Evolutionary conservation across 2,888 invertebrate species (phyloP).

Genomic region (Aporophyla nigra): DNA sequence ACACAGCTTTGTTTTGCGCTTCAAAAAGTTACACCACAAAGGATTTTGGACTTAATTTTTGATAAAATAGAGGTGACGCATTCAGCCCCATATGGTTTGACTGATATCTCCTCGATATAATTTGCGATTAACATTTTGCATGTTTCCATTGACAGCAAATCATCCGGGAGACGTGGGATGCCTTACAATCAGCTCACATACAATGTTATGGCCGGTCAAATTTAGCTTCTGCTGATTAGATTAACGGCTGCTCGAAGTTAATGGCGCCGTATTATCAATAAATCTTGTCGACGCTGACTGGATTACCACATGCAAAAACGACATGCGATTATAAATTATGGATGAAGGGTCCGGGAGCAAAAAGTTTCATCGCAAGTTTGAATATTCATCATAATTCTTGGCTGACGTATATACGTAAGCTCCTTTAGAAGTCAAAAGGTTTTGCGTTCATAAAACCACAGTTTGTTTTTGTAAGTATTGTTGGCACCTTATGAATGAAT

Average conservation of each 20-base stretch:
- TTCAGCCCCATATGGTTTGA: slow-evolving; percentile 14
- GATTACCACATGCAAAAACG: slow-evolving; percentile 42
- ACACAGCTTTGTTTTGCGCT: slow-evolving; percentile 68
- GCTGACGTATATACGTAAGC: slow-evolving; percentile 22
- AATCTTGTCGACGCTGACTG: slow-evolving; percentile 38
- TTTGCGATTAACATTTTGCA: slow-evolving; percentile 69
- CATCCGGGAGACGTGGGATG: slow-evolving; percentile 66
- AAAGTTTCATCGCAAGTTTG: slow-evolving; percentile 20
- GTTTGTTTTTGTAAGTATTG: slow-evolving; percentile 58
- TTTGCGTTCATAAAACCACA: slow-evolving; percentile 43
- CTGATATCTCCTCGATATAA: slow-evolving; percentile 53
- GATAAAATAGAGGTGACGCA: slow-evolving; percentile 54
- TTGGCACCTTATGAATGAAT: slow-evolving; percentile 63
- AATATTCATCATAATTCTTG: slow-evolving; percentile 35
- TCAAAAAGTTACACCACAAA: slow-evolving; percentile 60
- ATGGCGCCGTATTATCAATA: slow-evolving; percentile 42
- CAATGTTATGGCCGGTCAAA: slow-evolving; percentile 59
- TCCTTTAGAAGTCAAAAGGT: slow-evolving; percentile 35
- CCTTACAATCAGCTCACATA: slow-evolving; percentile 63
- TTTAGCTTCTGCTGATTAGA: slow-evolving; percentile 63
- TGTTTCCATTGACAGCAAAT: slow-evolving; percentile 69
- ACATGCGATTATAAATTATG: slow-evolving; percentile 21
- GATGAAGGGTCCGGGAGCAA: slow-evolving; percentile 25
- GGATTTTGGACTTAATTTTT: slow-evolving; percentile 68
- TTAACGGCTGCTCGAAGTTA: slow-evolving; percentile 50